Conservation (phyloP, 2,113 vertebrate genomes). For the Accipiter cooperii region DNA sequence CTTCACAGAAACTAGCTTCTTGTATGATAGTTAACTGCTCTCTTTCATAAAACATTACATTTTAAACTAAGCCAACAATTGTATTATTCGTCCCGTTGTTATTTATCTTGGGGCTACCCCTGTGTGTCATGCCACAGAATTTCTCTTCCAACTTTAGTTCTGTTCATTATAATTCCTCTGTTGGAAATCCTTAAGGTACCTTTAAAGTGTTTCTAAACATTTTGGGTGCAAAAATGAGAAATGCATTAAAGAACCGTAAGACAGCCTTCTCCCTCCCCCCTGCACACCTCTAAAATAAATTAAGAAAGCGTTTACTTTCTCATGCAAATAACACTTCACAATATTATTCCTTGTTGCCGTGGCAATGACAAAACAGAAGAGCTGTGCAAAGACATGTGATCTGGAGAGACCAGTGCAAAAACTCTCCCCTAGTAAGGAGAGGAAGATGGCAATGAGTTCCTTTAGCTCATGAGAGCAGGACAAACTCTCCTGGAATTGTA, state of each 20-base stretch:
- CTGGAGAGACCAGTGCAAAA: slow-evolving; percentile 4
- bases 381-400: slow-evolving; percentile 10
- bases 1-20: neutral
- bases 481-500: neutral
- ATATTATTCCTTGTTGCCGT: slow-evolving; percentile 11
- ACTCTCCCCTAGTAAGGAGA: neutral
- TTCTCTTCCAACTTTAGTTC: neutral
- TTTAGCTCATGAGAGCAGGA: neutral
- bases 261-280: neutral
- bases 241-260: neutral
- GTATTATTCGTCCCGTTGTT: neutral
- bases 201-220: neutral
- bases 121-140: neutral
- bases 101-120: neutral
- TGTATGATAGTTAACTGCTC: neutral
- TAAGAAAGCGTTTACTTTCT: neutral
- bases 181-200: neutral
- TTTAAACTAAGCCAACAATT: neutral
- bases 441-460: neutral
- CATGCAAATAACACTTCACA: slow-evolving; percentile 50
- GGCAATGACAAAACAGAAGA: slow-evolving; percentile 52
- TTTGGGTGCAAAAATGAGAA: neutral
- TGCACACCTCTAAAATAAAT: slow-evolving; percentile 39
- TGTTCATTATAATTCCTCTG: neutral
- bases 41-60: neutral